phyloP scores from a whole-genome alignment of 1,140 invertebrate species.

The Lamellibrachia luymesi region DNA sequence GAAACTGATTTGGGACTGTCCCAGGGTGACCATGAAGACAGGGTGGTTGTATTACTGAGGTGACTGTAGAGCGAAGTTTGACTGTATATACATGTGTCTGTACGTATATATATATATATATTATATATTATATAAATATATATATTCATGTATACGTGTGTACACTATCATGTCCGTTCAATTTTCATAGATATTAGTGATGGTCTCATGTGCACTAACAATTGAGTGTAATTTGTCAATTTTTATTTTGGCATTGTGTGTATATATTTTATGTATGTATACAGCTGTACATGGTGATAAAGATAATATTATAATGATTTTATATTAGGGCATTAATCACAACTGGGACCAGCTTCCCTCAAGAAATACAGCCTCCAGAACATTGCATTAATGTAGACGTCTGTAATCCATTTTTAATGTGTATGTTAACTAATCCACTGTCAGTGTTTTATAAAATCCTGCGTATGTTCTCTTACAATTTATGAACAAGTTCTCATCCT shows the following conservation, averaged over 20 bases:
- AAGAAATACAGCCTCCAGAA: background rate
- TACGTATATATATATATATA: background rate
- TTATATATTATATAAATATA: background rate
- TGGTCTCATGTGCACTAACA: background rate
- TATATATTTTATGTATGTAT: background rate
- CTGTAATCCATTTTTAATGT: background rate
- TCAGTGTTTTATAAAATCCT: background rate
- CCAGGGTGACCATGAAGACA: too few species aligned
- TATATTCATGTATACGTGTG: background rate
- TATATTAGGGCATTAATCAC: background rate
- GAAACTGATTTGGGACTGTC: too few species aligned
- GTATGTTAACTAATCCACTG: background rate
- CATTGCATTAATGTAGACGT: background rate
- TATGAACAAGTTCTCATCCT: too few species aligned
- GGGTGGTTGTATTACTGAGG: too few species aligned
- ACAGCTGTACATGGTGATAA: constrained; percentile 1
- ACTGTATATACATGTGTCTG: too few species aligned
- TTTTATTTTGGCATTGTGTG: background rate
- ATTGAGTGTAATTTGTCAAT: background rate
- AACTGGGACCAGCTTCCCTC: background rate
- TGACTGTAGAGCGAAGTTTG: too few species aligned
- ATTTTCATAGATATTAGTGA: background rate
- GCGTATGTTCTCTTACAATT: background rate
- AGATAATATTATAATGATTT: background rate
- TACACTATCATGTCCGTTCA: background rate